Evolutionary conservation across 2,888 invertebrate species (phyloP), one percentile per base, ranked within the genome.

Genomic region (Apoda limacodes): DNA sequence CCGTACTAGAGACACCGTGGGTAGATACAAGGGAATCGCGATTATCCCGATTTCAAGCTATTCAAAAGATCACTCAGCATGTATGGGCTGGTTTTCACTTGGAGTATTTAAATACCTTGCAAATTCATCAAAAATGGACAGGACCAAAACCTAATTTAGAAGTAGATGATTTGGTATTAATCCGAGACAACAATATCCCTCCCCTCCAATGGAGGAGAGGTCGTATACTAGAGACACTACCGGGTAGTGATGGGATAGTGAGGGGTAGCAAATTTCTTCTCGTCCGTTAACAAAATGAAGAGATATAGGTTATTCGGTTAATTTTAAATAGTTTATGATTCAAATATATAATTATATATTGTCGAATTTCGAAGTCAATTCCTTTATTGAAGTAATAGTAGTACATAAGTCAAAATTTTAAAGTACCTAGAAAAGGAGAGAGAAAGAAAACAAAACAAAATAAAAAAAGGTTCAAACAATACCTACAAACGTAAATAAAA

Each of bases 21-120:
- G 26, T 5, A 7, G 13, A 13, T 14, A 24, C 13, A 13, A 24
- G 14, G 9, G 14, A 13, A 14, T 24, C 24, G 9, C 22, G 22
- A 9, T 20, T 28, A 9, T 29, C 22, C 11, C n/a, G 29, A 14
- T 29, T 13, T 29, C 29, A 29, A 7, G 3, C 14, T 7, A 29
- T 29, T 29, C 29, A 29, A 13, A 29, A 29, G 17, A 29, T 29
- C 22, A 22, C 22, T 29, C 29, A 29, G 22, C 19, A 28, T 13
- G 13, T 28, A 17, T 39, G 39, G 35, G 23, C 13, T 28, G 21
- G 30, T 21, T 31, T 25, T 25, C 30, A 31, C n/a, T 13, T n/a
- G 14, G 30, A 31, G 20, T 31, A 31, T 31, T 13, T 31, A 21
- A 31, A 13, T 9, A 10, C 30, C 13, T 13, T 31, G 9, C 30